Evolutionary conservation across 2,113 vertebrate species (phyloP).

Genomic region (Pseudonaja textilis): DNA sequence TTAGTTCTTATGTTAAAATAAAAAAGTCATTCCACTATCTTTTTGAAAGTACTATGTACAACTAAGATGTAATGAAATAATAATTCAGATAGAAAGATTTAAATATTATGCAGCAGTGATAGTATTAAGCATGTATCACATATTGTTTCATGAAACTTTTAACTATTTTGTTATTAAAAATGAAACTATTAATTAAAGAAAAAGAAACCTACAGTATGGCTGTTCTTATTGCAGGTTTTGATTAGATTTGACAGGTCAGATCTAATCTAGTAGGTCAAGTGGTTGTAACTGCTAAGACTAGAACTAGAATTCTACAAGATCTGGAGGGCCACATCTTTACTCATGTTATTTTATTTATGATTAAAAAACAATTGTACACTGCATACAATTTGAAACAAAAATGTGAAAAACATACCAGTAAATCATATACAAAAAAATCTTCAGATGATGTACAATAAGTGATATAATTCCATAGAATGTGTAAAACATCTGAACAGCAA

Average conservation of each 20-base stretch:
- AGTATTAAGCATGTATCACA: too few species aligned
- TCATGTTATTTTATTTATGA: background rate
- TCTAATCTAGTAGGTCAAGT: background rate
- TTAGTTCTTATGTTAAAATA: too few species aligned
- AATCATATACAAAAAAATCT: background rate
- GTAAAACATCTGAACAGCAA: background rate
- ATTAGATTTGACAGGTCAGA: background rate
- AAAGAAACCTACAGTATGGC: too few species aligned
- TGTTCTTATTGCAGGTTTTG: background rate
- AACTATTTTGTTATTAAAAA: too few species aligned
- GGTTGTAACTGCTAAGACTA: background rate
- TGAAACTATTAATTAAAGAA: too few species aligned
- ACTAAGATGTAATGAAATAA: too few species aligned
- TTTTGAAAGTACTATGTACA: too few species aligned
- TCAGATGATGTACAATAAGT: background rate
- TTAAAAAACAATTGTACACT: background rate
- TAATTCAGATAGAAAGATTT: too few species aligned
- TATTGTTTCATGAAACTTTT: too few species aligned
- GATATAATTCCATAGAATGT: background rate
- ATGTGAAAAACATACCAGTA: background rate
- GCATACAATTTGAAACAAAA: background rate
- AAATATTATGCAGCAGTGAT: too few species aligned
- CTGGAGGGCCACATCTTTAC: background rate
- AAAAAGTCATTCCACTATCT: too few species aligned
- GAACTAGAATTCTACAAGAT: background rate